Conservation (phyloP, 1,140 invertebrate species). For the Charaxes varanes region DNA sequence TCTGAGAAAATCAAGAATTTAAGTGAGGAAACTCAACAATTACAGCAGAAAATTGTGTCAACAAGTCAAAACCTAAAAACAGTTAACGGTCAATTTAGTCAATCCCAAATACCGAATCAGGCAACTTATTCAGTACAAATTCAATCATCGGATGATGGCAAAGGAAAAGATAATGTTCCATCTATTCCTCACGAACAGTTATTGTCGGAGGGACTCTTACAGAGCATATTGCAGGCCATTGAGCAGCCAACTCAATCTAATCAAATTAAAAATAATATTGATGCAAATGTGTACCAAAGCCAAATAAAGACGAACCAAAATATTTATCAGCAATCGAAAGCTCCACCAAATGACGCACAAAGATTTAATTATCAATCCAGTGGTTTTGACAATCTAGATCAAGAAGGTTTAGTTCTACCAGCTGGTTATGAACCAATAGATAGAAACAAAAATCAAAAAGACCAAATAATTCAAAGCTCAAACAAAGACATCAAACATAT, state of each 20-base stretch:
- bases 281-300: neutral
- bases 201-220: conserved; percentile 83
- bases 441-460: conserved; percentile 31
- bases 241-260: conserved; percentile 45
- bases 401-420: conserved; percentile 44
- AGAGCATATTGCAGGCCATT: conserved; percentile 80
- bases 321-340: conserved; percentile 8
- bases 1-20: conserved; percentile 52
- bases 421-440: conserved; percentile 61
- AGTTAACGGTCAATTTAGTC: conserved; percentile 21
- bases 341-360: conserved; percentile 9
- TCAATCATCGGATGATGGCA: conserved; percentile 75
- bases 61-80: conserved; percentile 40
- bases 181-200: conserved; percentile 81
- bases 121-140: conserved; percentile 84
- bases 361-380: conserved; percentile 13
- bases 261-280: conserved; percentile 12
- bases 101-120: conserved; percentile 75
- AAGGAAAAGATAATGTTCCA: conserved; percentile 53
- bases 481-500: conserved; percentile 35
- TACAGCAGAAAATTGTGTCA: conserved; percentile 57
- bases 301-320: conserved; percentile 1
- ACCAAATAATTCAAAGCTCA: conserved; percentile 40
- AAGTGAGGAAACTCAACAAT: conserved; percentile 54
- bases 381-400: conserved; percentile 19